phyloP scores from a whole-genome alignment of 2,113 vertebrate species.

The Coptodon rendalli region DNA sequence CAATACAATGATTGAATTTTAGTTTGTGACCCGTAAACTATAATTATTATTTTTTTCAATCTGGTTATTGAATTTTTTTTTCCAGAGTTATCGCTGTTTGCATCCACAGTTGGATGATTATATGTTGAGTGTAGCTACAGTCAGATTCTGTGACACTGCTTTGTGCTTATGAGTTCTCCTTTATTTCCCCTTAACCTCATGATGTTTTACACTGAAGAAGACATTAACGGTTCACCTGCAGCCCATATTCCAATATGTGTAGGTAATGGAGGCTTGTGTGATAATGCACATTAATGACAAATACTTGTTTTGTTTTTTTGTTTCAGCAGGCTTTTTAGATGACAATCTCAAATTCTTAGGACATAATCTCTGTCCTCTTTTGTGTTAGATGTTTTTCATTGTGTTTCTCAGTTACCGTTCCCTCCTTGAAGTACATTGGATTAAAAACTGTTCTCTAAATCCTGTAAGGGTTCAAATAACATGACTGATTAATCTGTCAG shows the following conservation, averaged over 20 bases:
- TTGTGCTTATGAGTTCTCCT: not conserved
- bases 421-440: constrained; percentile 20
- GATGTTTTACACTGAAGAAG: not conserved
- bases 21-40: not conserved
- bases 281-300: not conserved
- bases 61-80: not conserved
- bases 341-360: not conserved
- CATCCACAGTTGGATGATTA: not conserved
- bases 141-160: not conserved
- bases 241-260: not conserved
- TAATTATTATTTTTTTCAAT: not conserved
- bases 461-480: constrained; percentile 25
- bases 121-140: not conserved
- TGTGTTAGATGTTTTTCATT: not conserved
- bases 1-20: not conserved
- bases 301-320: not conserved
- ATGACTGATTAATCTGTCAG: constrained; percentile 61
- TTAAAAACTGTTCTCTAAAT: constrained; percentile 41
- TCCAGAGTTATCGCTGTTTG: not conserved
- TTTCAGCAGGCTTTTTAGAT: not conserved
- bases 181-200: not conserved
- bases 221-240: not conserved
- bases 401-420: constrained; percentile 1
- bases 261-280: not conserved
- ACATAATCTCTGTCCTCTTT: not conserved